phyloP scores from a whole-genome alignment of 2,797 vertebrate species.

The Cyprinella venusta region DNA sequence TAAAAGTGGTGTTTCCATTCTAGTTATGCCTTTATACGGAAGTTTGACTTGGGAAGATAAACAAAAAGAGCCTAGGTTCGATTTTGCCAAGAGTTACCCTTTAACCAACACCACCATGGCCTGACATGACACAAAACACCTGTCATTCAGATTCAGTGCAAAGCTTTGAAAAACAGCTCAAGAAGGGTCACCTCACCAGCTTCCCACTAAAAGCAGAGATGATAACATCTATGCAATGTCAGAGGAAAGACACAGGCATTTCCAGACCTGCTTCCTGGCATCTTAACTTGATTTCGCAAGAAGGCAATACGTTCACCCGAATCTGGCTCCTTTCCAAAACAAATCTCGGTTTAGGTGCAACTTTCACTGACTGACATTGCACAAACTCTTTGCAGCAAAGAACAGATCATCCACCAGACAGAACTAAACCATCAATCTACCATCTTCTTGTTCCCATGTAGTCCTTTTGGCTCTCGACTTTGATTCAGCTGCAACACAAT shows the following conservation, averaged over 20 bases:
- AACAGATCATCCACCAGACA: constrained; percentile 70
- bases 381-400: constrained; percentile 66
- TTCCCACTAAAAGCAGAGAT: constrained; percentile 58
- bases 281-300: constrained; percentile 26
- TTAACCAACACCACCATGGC: background rate
- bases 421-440: constrained; percentile 65
- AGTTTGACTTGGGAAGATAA: too few relatives aligned
- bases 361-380: constrained; percentile 66
- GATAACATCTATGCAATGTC: constrained; percentile 73
- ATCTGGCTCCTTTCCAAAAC: background rate
- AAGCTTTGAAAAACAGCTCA: constrained; percentile 21
- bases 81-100: too few relatives aligned
- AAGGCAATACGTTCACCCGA: background rate
- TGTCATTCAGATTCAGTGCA: background rate
- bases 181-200: constrained; percentile 34
- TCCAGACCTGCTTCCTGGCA: constrained; percentile 6
- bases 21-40: too few relatives aligned
- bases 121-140: background rate
- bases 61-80: too few relatives aligned
- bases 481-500: constrained; percentile 80
- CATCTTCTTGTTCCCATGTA: constrained; percentile 75
- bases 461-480: constrained; percentile 71
- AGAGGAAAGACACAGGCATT: constrained; percentile 44
- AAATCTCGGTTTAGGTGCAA: constrained; percentile 10
- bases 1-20: too few relatives aligned